Percentiles rank a stretch among this genome's conserved stretches.
Conservation (phyloP, 2,113 vertebrate species). For the Eira barbara region DNA sequence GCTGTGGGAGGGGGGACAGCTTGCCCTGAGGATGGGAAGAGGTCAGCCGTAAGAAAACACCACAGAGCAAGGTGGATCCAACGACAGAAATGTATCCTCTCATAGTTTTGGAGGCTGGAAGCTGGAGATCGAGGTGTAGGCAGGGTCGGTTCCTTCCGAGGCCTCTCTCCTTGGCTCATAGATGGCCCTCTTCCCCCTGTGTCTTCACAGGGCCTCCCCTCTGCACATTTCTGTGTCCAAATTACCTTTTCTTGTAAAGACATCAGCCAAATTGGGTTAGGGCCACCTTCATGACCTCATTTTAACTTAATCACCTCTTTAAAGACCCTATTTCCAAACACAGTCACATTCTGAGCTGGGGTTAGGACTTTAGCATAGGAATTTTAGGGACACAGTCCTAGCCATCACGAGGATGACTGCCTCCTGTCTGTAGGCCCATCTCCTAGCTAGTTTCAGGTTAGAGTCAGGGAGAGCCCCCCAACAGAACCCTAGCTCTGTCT, state of each 20-base stretch:
- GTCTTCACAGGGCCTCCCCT: not conserved
- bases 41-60: not conserved
- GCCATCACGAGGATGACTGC: not conserved
- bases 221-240: not conserved
- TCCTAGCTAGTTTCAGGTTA: not conserved
- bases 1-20: not conserved
- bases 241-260: not conserved
- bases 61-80: rapidly evolving
- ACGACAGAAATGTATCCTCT: not conserved
- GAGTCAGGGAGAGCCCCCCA: not conserved
- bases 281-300: not conserved
- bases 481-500: not conserved
- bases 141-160: not conserved
- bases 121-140: not conserved
- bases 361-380: not conserved
- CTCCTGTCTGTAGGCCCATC: not conserved
- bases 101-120: not conserved
- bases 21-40: not conserved
- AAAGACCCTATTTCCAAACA: not conserved
- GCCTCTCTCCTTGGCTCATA: not conserved
- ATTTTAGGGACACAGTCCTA: not conserved
- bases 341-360: not conserved
- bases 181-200: not conserved
- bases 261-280: not conserved
- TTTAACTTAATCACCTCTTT: not conserved